Conservation (phyloP, 2,797 vertebrate species). For the Poecilia gillii region DNA sequence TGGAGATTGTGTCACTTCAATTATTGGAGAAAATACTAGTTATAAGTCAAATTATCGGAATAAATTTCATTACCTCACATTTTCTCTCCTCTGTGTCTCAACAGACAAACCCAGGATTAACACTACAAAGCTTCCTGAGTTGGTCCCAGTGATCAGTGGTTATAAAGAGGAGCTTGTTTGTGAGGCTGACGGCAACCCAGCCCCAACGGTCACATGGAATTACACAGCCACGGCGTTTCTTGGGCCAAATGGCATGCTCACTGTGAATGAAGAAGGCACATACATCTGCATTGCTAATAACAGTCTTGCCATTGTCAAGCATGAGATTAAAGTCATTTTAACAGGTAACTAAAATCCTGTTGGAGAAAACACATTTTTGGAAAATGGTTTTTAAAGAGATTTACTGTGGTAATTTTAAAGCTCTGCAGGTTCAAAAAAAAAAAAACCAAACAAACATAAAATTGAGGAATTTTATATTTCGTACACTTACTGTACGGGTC, state of each 20-base stretch:
- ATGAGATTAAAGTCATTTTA: conserved; percentile 65
- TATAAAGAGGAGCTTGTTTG: conserved; percentile 71
- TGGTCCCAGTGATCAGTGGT: conserved; percentile 72
- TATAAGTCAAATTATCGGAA: background rate
- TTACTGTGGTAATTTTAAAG: background rate
- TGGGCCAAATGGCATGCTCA: conserved; percentile 23
- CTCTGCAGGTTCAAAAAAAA: background rate
- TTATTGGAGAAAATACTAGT: background rate
- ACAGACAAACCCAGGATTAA: conserved; percentile 77
- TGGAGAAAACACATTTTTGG: background rate
- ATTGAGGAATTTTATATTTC: background rate
- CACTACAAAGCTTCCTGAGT: conserved; percentile 51
- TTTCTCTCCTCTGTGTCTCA: conserved; percentile 9
- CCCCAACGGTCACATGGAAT: conserved; percentile 68
- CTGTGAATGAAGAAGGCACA: conserved; percentile 44
- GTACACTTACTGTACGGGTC: background rate
- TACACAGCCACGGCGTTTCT: background rate
- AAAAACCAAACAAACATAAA: background rate
- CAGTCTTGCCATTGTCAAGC: background rate
- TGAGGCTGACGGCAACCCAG: conserved; percentile 74
- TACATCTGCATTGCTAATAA: conserved; percentile 76
- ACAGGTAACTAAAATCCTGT: conserved; percentile 67
- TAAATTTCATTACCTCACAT: background rate
- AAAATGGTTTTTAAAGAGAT: background rate
- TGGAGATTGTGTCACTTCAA: background rate